phyloP scores from a whole-genome alignment of 2,888 invertebrate genomes.

The Bombyx huttoni region DNA sequence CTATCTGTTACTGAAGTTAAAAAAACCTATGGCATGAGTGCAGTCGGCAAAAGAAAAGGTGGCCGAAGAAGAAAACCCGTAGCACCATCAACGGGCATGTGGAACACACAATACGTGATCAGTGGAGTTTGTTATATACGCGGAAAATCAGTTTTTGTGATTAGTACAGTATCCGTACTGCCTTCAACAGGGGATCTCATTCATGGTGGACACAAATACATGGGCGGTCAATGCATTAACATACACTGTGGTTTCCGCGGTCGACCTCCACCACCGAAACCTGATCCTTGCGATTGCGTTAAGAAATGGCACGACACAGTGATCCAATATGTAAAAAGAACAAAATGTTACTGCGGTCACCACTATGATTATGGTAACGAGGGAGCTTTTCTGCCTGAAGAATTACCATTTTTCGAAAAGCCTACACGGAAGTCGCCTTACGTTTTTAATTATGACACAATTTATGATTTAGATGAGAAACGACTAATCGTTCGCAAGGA shows the following conservation, averaged over 20 bases:
- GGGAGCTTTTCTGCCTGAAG: conserved; percentile 35
- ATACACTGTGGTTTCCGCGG: conserved; percentile 44
- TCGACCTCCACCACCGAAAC: conserved; percentile 21
- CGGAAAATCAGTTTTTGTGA: conserved; percentile 33
- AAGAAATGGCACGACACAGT: conserved; percentile 38
- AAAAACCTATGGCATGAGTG: conserved; percentile 35
- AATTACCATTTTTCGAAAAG: conserved; percentile 44
- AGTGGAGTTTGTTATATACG: conserved; percentile 35
- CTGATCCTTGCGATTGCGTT: conserved; percentile 43
- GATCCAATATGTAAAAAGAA: conserved; percentile 32
- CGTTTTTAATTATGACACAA: conserved; percentile 45
- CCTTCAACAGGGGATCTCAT: conserved; percentile 44
- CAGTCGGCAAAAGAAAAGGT: conserved; percentile 10
- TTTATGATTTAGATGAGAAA: conserved; percentile 42
- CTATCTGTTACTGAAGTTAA: conserved; percentile 25
- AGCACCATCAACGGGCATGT: conserved; percentile 35
- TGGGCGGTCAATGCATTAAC: conserved; percentile 28
- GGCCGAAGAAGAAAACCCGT: conserved; percentile 23
- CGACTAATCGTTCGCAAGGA: conserved; percentile 36
- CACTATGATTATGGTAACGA: conserved; percentile 45
- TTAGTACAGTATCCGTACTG: conserved; percentile 34
- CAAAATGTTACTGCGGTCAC: conserved; percentile 51
- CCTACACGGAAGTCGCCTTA: conserved; percentile 28
- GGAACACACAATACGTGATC: conserved; percentile 42
- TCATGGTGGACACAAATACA: conserved; percentile 39